A percentile compares a stretch with the other conserved stretches of the same genome.
Conservation (phyloP, 1,140 invertebrate genomes). For the Helicoverpa zea region DNA sequence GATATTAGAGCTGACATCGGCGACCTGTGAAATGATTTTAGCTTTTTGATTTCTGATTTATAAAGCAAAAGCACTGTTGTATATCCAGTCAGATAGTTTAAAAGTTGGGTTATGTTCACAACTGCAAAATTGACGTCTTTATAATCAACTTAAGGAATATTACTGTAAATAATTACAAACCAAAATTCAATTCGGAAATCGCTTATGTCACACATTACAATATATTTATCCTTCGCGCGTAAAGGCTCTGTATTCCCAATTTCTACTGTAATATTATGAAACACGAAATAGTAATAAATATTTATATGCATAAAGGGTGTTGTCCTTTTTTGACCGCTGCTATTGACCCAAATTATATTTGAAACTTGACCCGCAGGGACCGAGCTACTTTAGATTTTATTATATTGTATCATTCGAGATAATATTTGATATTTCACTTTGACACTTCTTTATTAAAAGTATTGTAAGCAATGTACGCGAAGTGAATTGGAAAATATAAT, state of each 20-base stretch:
- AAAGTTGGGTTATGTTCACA: too few relatives aligned
- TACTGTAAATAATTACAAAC: too few relatives aligned
- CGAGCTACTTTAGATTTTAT: conserved; percentile 6
- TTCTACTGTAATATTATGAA: conserved; percentile 6
- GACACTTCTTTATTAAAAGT: not conserved
- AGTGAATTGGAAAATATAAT: too few relatives aligned
- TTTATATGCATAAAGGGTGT: conserved; percentile 13
- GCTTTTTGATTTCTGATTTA: too few relatives aligned
- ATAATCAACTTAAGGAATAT: too few relatives aligned
- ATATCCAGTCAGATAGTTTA: too few relatives aligned
- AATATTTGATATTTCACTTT: not conserved
- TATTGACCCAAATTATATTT: conserved; percentile 30
- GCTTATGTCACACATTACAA: too few relatives aligned
- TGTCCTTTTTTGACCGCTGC: not conserved
- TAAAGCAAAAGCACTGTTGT: too few relatives aligned
- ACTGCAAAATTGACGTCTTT: too few relatives aligned
- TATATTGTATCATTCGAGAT: not conserved
- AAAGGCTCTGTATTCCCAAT: not conserved
- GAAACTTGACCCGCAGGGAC: not conserved
- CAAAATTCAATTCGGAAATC: too few relatives aligned
- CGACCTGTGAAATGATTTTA: too few relatives aligned
- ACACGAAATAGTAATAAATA: conserved; percentile 19
- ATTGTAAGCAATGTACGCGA: not conserved
- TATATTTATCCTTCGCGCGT: not conserved
- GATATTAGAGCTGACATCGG: too few relatives aligned